phyloP scores from a whole-genome alignment of 2,797 vertebrate species.

The Helarctos malayanus region DNA sequence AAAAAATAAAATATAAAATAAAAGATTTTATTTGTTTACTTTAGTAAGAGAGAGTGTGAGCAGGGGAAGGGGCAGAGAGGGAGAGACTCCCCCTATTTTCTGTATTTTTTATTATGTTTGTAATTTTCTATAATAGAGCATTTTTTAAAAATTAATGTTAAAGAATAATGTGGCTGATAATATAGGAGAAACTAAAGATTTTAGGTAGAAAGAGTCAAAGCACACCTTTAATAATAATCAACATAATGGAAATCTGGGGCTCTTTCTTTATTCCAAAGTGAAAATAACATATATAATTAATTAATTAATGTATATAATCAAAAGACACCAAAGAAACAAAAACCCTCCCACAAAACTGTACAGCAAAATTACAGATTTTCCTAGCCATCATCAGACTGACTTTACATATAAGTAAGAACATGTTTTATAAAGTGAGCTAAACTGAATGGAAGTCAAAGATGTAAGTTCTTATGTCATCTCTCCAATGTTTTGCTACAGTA shows the following conservation, averaged over 20 bases:
- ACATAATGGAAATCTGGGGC: slow-evolving; percentile 51
- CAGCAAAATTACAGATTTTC: slow-evolving; percentile 15
- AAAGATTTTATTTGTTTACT: too few species aligned
- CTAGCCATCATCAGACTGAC: not conserved
- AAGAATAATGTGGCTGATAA: not conserved
- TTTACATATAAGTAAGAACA: slow-evolving; percentile 49
- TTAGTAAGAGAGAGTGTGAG: too few species aligned
- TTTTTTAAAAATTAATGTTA: slow-evolving; percentile 14
- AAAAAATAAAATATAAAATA: too few species aligned
- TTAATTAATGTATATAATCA: not conserved
- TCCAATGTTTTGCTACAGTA: slow-evolving; percentile 51
- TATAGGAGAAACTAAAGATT: slow-evolving; percentile 2
- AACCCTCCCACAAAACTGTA: not conserved
- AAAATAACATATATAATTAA: slow-evolving; percentile 14
- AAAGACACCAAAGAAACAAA: slow-evolving; percentile 47
- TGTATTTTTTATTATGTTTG: slow-evolving; percentile 41
- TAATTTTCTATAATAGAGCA: slow-evolving; percentile 6
- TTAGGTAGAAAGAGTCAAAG: slow-evolving; percentile 49
- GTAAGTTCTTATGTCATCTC: slow-evolving; percentile 34
- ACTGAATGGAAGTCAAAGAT: slow-evolving; percentile 45
- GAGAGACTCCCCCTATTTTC: not conserved
- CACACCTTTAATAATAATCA: slow-evolving; percentile 24
- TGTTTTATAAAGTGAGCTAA: slow-evolving; percentile 60
- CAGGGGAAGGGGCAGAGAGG: too few species aligned
- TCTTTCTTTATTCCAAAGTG: not conserved